Evolutionary conservation across 1,140 invertebrate species (phyloP).

Genomic region (Drosophila sproati): DNA sequence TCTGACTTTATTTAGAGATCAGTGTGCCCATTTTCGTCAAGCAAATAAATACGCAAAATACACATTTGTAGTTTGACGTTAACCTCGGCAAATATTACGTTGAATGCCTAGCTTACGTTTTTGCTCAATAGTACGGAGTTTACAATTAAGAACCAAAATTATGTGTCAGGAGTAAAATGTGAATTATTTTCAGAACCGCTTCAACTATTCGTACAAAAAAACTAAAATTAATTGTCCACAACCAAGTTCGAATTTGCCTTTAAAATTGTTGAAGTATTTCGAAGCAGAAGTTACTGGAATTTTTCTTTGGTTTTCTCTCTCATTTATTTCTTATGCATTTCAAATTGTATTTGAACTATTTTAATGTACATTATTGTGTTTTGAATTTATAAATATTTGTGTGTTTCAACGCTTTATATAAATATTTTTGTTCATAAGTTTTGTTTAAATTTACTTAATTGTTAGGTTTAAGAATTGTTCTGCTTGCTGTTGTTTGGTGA

Average conservation of each 20-base stretch:
- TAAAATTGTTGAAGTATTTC: not conserved
- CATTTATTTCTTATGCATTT: slow-evolving; percentile 72
- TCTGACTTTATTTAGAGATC: slow-evolving; percentile 34
- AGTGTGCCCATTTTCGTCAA: slow-evolving; percentile 29
- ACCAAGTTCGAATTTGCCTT: not conserved
- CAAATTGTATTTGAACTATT: slow-evolving; percentile 81
- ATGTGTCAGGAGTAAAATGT: not conserved
- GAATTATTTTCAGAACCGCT: not conserved
- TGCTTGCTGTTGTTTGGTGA: slow-evolving; percentile 45
- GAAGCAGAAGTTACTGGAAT: not conserved
- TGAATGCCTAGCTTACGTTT: not conserved
- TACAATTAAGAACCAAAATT: not conserved
- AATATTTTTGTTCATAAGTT: slow-evolving; percentile 56
- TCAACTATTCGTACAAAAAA: not conserved
- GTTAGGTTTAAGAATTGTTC: slow-evolving; percentile 44
- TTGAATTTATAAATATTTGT: slow-evolving; percentile 72
- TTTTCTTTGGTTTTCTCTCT: slow-evolving; percentile 32
- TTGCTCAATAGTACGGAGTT: not conserved
- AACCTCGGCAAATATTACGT: not conserved
- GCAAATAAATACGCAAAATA: slow-evolving; percentile 9
- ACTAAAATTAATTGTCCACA: not conserved
- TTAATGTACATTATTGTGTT: slow-evolving; percentile 79
- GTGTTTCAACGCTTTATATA: slow-evolving; percentile 67
- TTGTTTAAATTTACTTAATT: slow-evolving; percentile 58
- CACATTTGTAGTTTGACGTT: not conserved